Conservation (phyloP, 2,888 invertebrate species). For the Patella caerulea region DNA sequence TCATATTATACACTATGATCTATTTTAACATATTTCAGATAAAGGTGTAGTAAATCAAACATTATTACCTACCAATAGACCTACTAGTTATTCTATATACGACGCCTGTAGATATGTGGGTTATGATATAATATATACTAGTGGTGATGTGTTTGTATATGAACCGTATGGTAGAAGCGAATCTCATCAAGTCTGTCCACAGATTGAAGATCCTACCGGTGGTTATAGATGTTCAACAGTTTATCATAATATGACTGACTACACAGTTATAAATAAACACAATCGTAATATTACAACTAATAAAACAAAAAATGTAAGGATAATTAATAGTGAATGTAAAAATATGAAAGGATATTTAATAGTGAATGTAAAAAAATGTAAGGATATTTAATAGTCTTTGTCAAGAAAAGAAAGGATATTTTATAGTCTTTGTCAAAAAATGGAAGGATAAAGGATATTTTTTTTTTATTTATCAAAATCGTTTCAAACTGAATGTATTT, state of each 20-base stretch:
- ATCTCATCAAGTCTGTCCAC: constrained; percentile 8
- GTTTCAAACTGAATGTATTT: too few species aligned
- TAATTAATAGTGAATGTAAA: too few species aligned
- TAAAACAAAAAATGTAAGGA: constrained; percentile 16
- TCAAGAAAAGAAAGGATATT: too few species aligned
- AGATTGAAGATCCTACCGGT: constrained; percentile 18
- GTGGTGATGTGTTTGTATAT: constrained; percentile 28
- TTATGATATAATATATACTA: constrained; percentile 24
- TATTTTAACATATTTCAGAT: constrained; percentile 16
- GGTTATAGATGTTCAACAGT: constrained; percentile 43
- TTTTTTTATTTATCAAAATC: too few species aligned
- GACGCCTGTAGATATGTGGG: constrained; percentile 24
- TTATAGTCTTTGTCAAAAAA: too few species aligned
- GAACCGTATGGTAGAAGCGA: constrained; percentile 19
- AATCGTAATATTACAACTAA: constrained; percentile 25
- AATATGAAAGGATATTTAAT: too few species aligned
- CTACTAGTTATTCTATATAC: constrained; percentile 43
- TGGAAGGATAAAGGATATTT: too few species aligned
- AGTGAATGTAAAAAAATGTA: too few species aligned
- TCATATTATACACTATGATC: too few species aligned
- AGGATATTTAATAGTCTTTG: too few species aligned
- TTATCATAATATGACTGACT: constrained; percentile 52
- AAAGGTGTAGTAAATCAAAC: constrained; percentile 25
- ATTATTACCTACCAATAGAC: constrained; percentile 37
- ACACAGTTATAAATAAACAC: constrained; percentile 29